These are phyloP conservation scores for Linnaemya tessellans DNA, from an alignment of 2,888 invertebrate genomes.

Conservation along the genomic window DNA sequence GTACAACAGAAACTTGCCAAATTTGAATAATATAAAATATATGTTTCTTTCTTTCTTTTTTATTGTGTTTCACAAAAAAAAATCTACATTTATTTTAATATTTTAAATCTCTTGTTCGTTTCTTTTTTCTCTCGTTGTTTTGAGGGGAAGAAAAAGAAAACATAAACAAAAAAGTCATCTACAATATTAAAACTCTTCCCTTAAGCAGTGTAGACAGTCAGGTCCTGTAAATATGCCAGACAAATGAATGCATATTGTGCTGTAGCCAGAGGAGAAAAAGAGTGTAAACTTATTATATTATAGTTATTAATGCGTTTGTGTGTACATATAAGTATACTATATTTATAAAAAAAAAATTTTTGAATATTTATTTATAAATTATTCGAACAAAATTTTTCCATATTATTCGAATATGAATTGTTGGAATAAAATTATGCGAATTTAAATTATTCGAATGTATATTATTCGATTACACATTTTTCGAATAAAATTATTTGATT, in stretches of 20 bases:
- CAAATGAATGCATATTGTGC: slow-evolving; percentile 31
- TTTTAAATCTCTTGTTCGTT: slow-evolving; percentile 34
- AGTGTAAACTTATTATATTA: background rate
- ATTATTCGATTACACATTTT: no score
- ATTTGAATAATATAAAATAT: slow-evolving; percentile 35
- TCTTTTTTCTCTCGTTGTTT: slow-evolving; percentile 6
- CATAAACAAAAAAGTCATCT: slow-evolving; percentile 39
- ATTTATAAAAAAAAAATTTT: no score
- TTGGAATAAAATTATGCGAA: background rate
- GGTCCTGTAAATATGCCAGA: slow-evolving; percentile 62
- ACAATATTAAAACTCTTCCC: slow-evolving; percentile 61
- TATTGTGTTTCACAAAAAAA: slow-evolving; percentile 1
- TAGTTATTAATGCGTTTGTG: no score
- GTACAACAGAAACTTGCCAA: slow-evolving; percentile 44
- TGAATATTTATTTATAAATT: no score
- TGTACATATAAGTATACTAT: no score
- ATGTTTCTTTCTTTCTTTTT: slow-evolving; percentile 12
- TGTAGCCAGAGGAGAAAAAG: background rate
- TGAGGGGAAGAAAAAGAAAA: background rate
- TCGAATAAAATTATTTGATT: no score
- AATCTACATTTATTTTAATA: slow-evolving; percentile 53
- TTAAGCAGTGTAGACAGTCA: slow-evolving; percentile 57
- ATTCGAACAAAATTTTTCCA: background rate
- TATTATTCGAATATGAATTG: no score
- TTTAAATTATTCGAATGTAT: background rate